Evolutionary conservation across 2,888 invertebrate genomes (phyloP).

Genomic region (Himalopsyche tibetana): DNA sequence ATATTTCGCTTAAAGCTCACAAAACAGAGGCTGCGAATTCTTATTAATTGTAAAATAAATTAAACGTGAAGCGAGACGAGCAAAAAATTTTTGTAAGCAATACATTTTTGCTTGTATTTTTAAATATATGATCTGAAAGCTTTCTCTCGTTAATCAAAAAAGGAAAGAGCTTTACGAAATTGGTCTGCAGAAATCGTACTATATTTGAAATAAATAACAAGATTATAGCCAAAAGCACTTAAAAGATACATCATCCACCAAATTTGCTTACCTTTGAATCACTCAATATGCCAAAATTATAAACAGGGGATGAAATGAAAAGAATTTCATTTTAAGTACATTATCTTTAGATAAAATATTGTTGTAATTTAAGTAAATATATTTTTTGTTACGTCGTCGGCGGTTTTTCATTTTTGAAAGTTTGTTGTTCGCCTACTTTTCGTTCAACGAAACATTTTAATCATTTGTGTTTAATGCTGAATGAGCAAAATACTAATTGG

Average conservation of each 20-base stretch:
- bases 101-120: not conserved
- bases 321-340: not conserved
- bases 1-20: not conserved
- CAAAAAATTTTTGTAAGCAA: not conserved
- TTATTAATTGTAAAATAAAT: conserved; percentile 30
- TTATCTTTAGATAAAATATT: not conserved
- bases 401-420: too few species aligned
- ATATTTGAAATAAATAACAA: conserved; percentile 13
- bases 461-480: too few species aligned
- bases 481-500: too few species aligned
- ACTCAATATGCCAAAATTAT: conserved; percentile 26
- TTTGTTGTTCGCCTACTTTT: too few species aligned
- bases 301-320: not conserved
- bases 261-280: conserved; percentile 20
- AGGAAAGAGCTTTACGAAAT: conserved; percentile 3
- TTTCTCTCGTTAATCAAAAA: conserved; percentile 34
- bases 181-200: not conserved
- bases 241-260: conserved; percentile 28
- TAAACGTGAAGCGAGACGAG: not conserved
- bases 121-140: not conserved
- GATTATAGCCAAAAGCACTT: conserved; percentile 17
- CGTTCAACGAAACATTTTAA: too few species aligned
- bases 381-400: not conserved
- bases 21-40: not conserved
- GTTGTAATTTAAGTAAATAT: too few species aligned